Evolutionary conservation across 2,113 vertebrate genomes (phyloP), one percentile per base, ranked within the genome.

Genomic region (Lagenorhynchus albirostris): DNA sequence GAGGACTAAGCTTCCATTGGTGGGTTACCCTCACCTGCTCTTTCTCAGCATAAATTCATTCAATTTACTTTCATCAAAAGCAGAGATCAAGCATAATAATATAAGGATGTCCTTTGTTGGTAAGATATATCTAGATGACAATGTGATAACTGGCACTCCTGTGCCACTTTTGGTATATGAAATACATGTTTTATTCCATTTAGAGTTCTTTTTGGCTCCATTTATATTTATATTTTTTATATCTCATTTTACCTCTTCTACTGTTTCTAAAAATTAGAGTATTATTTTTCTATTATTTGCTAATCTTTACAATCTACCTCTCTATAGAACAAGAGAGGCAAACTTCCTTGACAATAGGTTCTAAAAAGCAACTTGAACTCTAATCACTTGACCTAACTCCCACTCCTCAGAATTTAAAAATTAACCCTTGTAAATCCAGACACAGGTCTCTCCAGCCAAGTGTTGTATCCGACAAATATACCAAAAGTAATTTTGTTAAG

Each of bases 351-450:
- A 79, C 68, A 80, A n/a, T 5, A 63, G 29, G 25, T 60, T 91
- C 79, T 77, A 47, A 77, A 83, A 53, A 47, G n/a, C 38, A 74
- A 33, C 63, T 36, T 60, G 33, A 93, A 92, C 31, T 23, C 80
- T 63, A 67, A 76, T 65, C 53, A 94, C 17, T 73, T 94, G 14
- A 60, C 29, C 33, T 68, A 67, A 86, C 8, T 58, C 36, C 33
- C 26, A 50, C 11, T 50, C 41, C 44, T 63, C 14, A 44, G 38
- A 38, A n/a, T 63, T 47, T 31, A 17, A 96, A 82, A 80, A 44
- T 53, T 68, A 92, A 80, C 18, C 53, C 74, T 86, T 68, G 23
- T 15, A 96, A 95, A 94, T 82, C 70, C 85, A 88, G 41, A 80
- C 55, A 77, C 9, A n/a, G 38, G 1, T 76, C 29, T 70, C 58